Conservation (phyloP, 2,113 vertebrate species). For the Pelodiscus sinensis region DNA sequence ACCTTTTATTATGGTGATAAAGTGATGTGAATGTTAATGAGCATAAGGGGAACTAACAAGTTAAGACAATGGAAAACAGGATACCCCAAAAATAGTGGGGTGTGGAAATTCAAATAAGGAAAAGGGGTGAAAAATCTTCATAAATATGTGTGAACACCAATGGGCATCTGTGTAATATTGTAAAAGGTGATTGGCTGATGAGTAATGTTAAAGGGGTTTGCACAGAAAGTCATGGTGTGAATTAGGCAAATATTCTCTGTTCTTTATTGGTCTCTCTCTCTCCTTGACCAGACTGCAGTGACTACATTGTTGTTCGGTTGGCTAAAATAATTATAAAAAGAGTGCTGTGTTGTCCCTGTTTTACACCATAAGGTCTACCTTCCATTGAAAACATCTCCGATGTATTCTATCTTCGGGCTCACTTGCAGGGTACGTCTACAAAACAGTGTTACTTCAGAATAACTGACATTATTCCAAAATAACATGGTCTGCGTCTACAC, state of each 20-base stretch:
- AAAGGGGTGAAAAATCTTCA: neutral
- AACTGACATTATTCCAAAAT: too few relatives aligned
- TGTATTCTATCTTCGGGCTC: neutral
- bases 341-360: neutral
- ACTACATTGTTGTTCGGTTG: neutral
- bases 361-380: neutral
- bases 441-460: too few relatives aligned
- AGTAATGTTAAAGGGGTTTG: neutral
- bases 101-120: neutral
- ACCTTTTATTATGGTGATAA: neutral
- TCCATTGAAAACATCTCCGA: neutral
- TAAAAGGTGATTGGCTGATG: neutral
- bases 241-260: neutral
- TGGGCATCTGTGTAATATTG: neutral
- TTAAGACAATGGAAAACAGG: neutral
- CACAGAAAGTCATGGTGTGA: neutral
- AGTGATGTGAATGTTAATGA: neutral
- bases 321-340: neutral
- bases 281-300: neutral
- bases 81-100: neutral
- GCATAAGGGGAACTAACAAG: neutral
- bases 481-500: too few relatives aligned
- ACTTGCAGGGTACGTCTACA: too few relatives aligned
- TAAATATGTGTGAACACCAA: neutral
- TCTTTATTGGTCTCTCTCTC: neutral